Conservation (phyloP, 2,888 invertebrate genomes). For the Lepetodrilus schrolli region DNA sequence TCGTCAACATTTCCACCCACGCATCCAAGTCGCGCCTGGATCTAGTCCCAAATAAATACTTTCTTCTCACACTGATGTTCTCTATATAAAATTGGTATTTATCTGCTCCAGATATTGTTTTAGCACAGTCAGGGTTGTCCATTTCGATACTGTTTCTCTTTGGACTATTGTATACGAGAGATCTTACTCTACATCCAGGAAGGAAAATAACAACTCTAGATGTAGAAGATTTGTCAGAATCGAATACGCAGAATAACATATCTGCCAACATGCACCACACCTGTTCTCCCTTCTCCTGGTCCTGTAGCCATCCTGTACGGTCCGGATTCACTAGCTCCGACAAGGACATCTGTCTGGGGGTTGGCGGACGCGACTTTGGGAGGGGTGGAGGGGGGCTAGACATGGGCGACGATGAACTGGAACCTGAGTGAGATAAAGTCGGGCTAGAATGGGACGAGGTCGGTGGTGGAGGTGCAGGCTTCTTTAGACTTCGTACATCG, state of each 20-base stretch:
- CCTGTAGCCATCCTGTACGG: constrained; percentile 62
- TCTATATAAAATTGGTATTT: constrained; percentile 63
- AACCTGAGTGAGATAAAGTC: no score
- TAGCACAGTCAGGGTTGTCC: constrained; percentile 32
- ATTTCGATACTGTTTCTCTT: constrained; percentile 43
- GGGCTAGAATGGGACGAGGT: no score
- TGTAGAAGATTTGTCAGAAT: constrained; percentile 46
- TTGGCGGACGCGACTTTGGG: not conserved
- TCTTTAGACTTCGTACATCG: not conserved
- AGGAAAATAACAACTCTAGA: constrained; percentile 58
- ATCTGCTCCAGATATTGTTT: constrained; percentile 57
- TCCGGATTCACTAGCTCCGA: constrained; percentile 57
- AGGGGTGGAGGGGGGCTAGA: constrained; percentile 29
- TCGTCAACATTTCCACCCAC: constrained; percentile 53
- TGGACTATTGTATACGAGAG: constrained; percentile 57
- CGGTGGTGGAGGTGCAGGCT: not conserved
- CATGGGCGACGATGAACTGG: no score
- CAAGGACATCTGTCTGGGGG: constrained; percentile 47
- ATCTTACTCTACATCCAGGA: constrained; percentile 60
- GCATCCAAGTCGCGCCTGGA: constrained; percentile 47
- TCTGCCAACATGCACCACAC: constrained; percentile 65
- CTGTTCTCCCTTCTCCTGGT: constrained; percentile 47
- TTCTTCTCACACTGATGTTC: constrained; percentile 50
- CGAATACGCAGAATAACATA: constrained; percentile 65
- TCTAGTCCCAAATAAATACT: constrained; percentile 57